Conservation (phyloP, 2,888 invertebrate genomes). For the Plutella xylostella region DNA sequence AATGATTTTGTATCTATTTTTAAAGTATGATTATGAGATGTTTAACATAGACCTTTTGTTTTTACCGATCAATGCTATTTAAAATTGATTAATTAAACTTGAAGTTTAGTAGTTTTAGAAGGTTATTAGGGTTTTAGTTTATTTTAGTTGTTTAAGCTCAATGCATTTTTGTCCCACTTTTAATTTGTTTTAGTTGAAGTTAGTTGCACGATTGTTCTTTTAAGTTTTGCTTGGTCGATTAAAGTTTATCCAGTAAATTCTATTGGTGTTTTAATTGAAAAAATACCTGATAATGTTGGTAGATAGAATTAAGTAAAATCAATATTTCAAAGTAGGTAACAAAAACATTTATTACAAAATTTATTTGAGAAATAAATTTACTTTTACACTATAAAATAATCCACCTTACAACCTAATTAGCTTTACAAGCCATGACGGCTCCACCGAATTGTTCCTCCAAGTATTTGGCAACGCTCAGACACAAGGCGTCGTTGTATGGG, state of each 20-base stretch:
- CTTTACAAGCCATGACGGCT: constrained; percentile 73
- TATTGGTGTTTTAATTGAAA: not conserved
- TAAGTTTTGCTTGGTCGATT: constrained; percentile 50
- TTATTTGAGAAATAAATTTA: no score
- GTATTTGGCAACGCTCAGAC: constrained; percentile 81
- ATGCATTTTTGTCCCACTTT: constrained; percentile 28
- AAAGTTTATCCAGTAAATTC: constrained; percentile 27
- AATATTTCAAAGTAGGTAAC: no score
- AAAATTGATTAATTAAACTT: constrained; percentile 17
- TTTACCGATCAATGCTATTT: constrained; percentile 37
- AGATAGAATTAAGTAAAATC: no score
- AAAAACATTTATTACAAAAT: no score
- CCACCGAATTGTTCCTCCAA: constrained; percentile 83
- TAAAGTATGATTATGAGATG: constrained; percentile 56
- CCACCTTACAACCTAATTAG: no score
- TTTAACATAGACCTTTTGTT: constrained; percentile 29
- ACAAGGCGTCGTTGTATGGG: constrained; percentile 79
- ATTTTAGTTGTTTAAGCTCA: constrained; percentile 15
- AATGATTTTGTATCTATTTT: constrained; percentile 52
- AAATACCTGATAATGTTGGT: no score
- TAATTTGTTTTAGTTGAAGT: constrained; percentile 21
- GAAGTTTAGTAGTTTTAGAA: constrained; percentile 25
- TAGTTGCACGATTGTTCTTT: constrained; percentile 41
- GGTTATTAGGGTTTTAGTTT: constrained; percentile 15
- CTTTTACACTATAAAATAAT: no score